Evolutionary conservation across 2,797 vertebrate species (phyloP).

Genomic region (Numenius phaeopus): DNA sequence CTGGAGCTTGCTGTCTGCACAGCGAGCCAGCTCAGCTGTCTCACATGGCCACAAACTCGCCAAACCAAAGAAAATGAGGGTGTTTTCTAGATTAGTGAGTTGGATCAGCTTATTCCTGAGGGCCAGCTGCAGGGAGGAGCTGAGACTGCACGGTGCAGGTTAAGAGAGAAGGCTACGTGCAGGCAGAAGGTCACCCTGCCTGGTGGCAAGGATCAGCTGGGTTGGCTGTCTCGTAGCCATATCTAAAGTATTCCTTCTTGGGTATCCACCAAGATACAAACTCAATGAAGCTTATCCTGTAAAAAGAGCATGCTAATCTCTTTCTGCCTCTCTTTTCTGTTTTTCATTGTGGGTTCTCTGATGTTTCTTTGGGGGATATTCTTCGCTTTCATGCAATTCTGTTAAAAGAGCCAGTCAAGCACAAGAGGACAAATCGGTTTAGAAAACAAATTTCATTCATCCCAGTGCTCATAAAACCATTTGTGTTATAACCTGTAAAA

Average conservation of each 20-base stretch:
- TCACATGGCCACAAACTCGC: rapidly evolving
- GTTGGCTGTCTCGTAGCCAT: neutral
- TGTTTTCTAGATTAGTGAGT: neutral
- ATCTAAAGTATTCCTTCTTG: neutral
- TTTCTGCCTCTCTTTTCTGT: neutral
- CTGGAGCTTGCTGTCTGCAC: neutral
- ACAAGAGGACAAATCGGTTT: slow-evolving; percentile 3
- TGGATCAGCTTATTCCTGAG: neutral
- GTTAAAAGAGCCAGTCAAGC: slow-evolving; percentile 31
- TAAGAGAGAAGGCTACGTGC: neutral
- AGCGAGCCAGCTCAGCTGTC: neutral
- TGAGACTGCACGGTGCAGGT: neutral
- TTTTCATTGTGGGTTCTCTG: neutral
- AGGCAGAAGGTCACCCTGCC: neutral
- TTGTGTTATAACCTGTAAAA: slow-evolving; percentile 28
- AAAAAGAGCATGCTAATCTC: neutral
- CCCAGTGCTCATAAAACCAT: neutral
- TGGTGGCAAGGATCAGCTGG: neutral
- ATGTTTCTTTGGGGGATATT: neutral
- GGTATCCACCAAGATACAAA: neutral
- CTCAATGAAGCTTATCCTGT: neutral
- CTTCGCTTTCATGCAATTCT: slow-evolving; percentile 9
- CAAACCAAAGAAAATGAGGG: neutral
- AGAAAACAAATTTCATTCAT: slow-evolving; percentile 49
- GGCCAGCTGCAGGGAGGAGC: neutral